Base-by-base conservation (phyloP, 2,888 invertebrate species). In the Tolmerus cingulatus region DNA sequence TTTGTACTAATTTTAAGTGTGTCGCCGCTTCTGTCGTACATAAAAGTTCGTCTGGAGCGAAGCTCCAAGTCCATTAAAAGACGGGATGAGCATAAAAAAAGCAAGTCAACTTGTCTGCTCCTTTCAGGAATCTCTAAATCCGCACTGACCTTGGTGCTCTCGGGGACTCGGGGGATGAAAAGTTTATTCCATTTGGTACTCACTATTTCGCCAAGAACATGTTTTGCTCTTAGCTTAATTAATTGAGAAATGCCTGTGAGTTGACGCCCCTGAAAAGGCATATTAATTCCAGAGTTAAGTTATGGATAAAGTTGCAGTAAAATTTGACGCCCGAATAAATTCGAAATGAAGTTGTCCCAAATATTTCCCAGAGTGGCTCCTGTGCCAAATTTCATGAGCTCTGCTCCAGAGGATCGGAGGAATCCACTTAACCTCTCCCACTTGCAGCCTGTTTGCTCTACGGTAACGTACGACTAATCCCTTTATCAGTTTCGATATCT, bases 401-500 rank as follows among this genome's bases (percentile, higher is more conserved):
- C n/a, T 16, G n/a, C 51, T 51, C n/a, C n/a, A 51, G n/a, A 51
- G 23, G 23, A 23, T 46, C 66, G 27, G 23, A 66, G 66, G 66
- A 27, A 27, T 66, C 23, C 66, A 66, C 12, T 66, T 66, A 66
- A 66, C 66, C 66, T 66, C 23, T 40, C 66, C 66, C 66, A 66
- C 27, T 66, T 66, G 66, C 66, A 66, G 46, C 74, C 43, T 85
- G 74, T 85, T 85, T 85, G 34, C 85, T 46, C 74, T 27, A 51
- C 74, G 46, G 19, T 34, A 85, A 85, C 85, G 85, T 74, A 74
- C n/a, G 23, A 66, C 85, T 85, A 85, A 74, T 85, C 85, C 85
- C 46, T 43, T 85, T 74, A 85, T 85, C 85, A 85, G 74, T 85
- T 85, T 74, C 85, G 74, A 85, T 85, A 74, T 46, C 74, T 74